Evolutionary conservation across 2,113 vertebrate genomes (phyloP).

Genomic region (Myotis yumanensis): DNA sequence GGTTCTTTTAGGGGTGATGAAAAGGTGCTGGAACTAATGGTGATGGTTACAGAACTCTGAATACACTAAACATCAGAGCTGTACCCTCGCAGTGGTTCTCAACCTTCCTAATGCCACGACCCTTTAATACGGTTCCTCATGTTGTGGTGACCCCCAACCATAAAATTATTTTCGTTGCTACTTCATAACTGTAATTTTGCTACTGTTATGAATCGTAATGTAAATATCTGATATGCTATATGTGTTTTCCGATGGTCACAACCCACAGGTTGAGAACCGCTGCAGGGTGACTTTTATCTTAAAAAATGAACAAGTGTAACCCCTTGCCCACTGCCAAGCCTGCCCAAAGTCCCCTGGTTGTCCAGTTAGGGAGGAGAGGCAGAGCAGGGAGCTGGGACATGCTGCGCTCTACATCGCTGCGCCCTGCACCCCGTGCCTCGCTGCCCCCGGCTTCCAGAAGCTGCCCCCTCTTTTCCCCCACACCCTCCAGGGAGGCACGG

Average conservation of each 20-base stretch:
- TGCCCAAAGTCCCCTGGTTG: too few species aligned
- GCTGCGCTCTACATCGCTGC: too few species aligned
- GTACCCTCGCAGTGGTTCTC: too few species aligned
- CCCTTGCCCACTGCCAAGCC: background rate
- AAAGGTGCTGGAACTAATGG: background rate
- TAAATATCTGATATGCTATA: too few species aligned
- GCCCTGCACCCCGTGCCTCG: background rate
- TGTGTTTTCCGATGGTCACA: too few species aligned
- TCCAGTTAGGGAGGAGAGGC: accelerated
- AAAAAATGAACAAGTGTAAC: background rate
- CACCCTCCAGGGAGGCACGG: background rate
- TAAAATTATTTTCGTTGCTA: too few species aligned
- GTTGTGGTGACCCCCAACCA: too few species aligned
- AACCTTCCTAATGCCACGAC: too few species aligned
- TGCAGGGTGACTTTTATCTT: background rate
- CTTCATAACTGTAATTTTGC: too few species aligned
- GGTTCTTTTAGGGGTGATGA: background rate
- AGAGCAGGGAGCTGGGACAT: accelerated
- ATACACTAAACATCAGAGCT: accelerated
- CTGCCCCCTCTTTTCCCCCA: background rate
- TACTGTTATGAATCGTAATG: too few species aligned
- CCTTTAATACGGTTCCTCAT: too few species aligned
- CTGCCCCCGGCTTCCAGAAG: background rate
- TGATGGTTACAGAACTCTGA: accelerated
- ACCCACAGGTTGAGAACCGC: too few species aligned